phyloP scores from a whole-genome alignment of 2,888 invertebrate species.

The Polylopha cassiicola region DNA sequence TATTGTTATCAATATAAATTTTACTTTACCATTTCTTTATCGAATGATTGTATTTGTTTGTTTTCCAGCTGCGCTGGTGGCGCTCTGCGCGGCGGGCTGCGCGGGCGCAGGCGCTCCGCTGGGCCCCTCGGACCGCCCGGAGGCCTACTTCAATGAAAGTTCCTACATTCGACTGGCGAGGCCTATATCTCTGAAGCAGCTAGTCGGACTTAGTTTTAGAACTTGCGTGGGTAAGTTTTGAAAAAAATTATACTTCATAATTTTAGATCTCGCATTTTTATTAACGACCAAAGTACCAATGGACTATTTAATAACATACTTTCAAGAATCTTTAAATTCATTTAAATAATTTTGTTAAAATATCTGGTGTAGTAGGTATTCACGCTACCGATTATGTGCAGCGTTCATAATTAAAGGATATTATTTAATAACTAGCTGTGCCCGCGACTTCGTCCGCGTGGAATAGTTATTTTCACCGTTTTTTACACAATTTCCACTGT shows the following conservation, averaged over 20 bases:
- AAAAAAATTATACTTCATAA: too few species aligned
- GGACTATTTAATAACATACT: too few species aligned
- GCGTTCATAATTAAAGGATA: too few species aligned
- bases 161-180: conserved; percentile 84
- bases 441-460: too few species aligned
- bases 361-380: too few species aligned
- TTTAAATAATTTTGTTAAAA: too few species aligned
- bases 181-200: conserved; percentile 86
- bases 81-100: conserved; percentile 30
- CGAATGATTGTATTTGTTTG: background rate
- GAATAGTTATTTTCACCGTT: too few species aligned
- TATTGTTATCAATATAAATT: background rate
- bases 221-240: conserved; percentile 84
- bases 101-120: conserved; percentile 48
- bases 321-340: too few species aligned
- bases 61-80: conserved; percentile 34
- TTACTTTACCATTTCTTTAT: background rate
- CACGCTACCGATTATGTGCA: too few species aligned
- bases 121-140: conserved; percentile 80
- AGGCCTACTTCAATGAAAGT: conserved; percentile 90
- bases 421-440: too few species aligned
- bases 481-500: too few species aligned
- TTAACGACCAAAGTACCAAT: too few species aligned
- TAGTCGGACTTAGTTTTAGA: conserved; percentile 88
- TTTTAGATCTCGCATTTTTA: background rate